Base-by-base conservation (phyloP, 1,140 invertebrate genomes). In the Mercenaria mercenaria region DNA sequence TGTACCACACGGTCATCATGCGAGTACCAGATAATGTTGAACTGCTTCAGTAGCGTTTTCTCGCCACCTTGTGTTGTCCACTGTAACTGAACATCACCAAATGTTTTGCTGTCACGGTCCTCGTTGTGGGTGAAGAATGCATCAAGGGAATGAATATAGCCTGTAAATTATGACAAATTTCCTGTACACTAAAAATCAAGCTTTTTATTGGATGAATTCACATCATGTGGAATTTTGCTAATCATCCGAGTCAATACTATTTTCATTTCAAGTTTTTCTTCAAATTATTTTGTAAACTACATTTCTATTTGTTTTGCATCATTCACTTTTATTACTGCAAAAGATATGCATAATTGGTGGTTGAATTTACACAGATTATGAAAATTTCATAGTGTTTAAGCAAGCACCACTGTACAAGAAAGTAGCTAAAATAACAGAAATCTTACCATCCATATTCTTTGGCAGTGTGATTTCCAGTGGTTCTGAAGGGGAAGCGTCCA, bases 21-120 rank as follows among this genome's bases (percentile, higher is more conserved):
- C 50, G 92, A 92, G 67, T 93, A 95, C 95, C 95, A 96, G 32
- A 94, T 91, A 37, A 96, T 90, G 76, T 93, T 95, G 84, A 95
- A 95, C 92, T 96, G 95, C 89, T 94, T 94, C 3, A 94, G 47
- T 29, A 95, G 91, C 41, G 92, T 93, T 59, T 91, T 88, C 52
- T 87, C 85, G 43, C 92, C 90, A 20, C 93, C 94, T 89, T 95
- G 94, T 13, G 92, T 80, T 13, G 90, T 92, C 95, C 95, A 96
- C 15, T 92, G 87, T 32, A 95, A 91, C 64, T 92, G 88, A 61
- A 95, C 90, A 76, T 94, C 94, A 59, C 94, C 95, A 89, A 95
- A 94, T 56, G 91, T 93, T 20, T 91, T 91, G 39, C 88, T 93
- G 52, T 94, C 92, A 50, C 91, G 85, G 43, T 92, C 92, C n/a